phyloP scores from a whole-genome alignment of 2,888 invertebrate genomes.

The Ormyrus rosae region DNA sequence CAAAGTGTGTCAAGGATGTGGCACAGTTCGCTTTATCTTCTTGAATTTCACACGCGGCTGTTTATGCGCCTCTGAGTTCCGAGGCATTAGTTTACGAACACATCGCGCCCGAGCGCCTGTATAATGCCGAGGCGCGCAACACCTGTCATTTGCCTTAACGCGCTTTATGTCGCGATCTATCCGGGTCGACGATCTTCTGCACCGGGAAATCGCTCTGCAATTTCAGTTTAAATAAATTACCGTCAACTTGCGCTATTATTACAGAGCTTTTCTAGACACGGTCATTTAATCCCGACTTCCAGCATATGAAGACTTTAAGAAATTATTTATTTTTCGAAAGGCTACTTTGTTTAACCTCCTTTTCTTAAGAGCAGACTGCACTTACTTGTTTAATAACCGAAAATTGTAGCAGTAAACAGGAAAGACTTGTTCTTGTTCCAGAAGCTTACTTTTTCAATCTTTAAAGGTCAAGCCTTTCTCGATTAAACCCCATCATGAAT shows the following conservation, averaged over 20 bases:
- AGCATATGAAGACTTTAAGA: no score
- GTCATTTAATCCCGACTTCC: no score
- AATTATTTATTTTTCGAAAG: no score
- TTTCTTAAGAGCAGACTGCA: no score
- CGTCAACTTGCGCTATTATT: no score
- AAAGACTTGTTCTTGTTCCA: no score
- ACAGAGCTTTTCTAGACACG: no score
- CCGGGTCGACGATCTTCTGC: conserved; percentile 22
- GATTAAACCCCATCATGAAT: conserved; percentile 11
- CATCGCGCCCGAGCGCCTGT: background rate
- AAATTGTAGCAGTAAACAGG: no score
- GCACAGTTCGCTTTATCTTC: conserved; percentile 51
- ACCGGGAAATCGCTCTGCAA: background rate
- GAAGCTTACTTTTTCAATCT: no score
- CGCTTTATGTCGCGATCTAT: conserved; percentile 26
- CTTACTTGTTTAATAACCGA: no score
- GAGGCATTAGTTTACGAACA: background rate
- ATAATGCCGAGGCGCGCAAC: conserved; percentile 27
- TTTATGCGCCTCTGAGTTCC: background rate
- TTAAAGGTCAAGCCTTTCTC: no score
- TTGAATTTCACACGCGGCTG: conserved; percentile 41
- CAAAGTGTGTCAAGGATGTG: conserved; percentile 55
- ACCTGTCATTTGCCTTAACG: conserved; percentile 36
- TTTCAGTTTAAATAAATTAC: background rate
- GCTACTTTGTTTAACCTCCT: no score